Evolutionary conservation across 1,140 invertebrate genomes (phyloP).

Genomic region (Formica exsecta): DNA sequence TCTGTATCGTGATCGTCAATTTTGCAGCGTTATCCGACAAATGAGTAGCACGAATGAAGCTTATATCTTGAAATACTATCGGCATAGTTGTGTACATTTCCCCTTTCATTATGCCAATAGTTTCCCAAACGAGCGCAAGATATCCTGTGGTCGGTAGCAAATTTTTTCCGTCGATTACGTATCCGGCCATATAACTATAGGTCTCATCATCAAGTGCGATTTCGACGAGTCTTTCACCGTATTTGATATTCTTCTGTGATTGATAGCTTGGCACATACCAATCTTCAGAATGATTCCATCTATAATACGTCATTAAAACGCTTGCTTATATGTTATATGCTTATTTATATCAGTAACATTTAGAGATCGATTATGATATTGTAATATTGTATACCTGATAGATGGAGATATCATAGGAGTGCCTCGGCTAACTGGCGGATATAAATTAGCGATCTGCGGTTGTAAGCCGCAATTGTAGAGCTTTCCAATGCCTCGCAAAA

Average conservation of each 20-base stretch:
- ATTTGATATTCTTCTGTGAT: constrained; percentile 88
- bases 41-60: constrained; percentile 94
- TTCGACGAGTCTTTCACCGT: constrained; percentile 88
- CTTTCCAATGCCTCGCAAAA: constrained; percentile 91
- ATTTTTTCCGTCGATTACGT: constrained; percentile 95
- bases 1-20: constrained; percentile 93
- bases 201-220: constrained; percentile 90
- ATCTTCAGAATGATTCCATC: constrained; percentile 96
- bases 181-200: constrained; percentile 92
- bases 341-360: constrained; percentile 85
- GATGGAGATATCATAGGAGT: constrained; percentile 82
- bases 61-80: constrained; percentile 95
- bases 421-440: constrained; percentile 89
- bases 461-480: constrained; percentile 90
- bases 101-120: constrained; percentile 92
- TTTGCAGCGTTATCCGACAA: constrained; percentile 90
- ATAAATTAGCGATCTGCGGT: constrained; percentile 88
- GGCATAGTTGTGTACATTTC: constrained; percentile 91
- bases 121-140: constrained; percentile 94
- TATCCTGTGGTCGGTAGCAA: constrained; percentile 97
- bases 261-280: constrained; percentile 89
- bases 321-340: not conserved
- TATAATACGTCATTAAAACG: constrained; percentile 80
- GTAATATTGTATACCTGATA: constrained; percentile 67
- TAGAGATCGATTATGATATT: not conserved